Base-by-base conservation (phyloP, 1,140 invertebrate genomes). In the Aphelenchoides besseyi region DNA sequence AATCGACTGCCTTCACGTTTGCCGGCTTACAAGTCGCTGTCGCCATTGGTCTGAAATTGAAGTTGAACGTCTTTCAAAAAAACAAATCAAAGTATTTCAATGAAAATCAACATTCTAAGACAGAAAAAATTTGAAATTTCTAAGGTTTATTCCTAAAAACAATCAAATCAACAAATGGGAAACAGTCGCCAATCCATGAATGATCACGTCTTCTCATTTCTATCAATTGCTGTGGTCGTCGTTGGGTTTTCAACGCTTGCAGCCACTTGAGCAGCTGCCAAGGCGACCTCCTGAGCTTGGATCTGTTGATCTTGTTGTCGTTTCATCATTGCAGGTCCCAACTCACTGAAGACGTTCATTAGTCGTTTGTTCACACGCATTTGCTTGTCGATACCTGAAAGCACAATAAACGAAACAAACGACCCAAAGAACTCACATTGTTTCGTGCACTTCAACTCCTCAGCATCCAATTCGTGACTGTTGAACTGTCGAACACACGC, bases 281-380 rank as follows among this genome's bases (percentile, higher is more conserved):
- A 48, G 1, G 2, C 70, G 36, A 35, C 63, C 61, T 36, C 59
- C 0, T 67, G n/a, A 12, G 63, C 61, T 41, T 69, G 37, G 0
- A 67, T 68, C 28, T 66, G n/a, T 28, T 55, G 32, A 37, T 69
- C 53, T 57, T 77, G 54, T 41, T 66, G 68, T 52, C 74, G 69
- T n/a, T 74, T 72, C 9, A 78, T 66, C 2, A 67, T 63, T 74
- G 74, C 72, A 36, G 77, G 77, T 3, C 72, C 77, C 53, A 70
- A 69, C 66, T 78, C 77, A 18, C 72, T 72, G 41, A 79, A 79
- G 33, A 74, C 74, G 18, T 76, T 9, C 77, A 79, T 79, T 52
- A 79, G 68, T 66, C 77, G 74, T 64, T 73, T 70, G 57, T 79
- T 79, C 26, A 77, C 74, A 57, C 78, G 77, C 77, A 79, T 79